These are phyloP conservation scores for Macheiramphus alcinus DNA, from an alignment of 2,113 vertebrate genomes.

Conservation along the genomic window DNA sequence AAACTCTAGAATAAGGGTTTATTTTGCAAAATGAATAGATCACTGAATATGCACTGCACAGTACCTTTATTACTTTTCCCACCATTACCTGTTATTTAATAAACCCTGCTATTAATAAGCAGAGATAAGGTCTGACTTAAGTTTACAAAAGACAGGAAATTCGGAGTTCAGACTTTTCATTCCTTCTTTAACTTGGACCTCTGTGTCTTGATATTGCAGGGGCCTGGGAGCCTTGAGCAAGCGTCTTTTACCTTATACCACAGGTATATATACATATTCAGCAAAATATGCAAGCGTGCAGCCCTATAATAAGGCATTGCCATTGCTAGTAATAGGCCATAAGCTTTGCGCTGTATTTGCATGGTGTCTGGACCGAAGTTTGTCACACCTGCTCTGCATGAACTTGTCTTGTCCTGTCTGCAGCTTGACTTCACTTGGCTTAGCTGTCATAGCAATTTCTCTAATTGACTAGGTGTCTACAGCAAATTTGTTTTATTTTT, in stretches of 20 bases:
- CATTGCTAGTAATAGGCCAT: not conserved
- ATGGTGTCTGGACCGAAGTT: not conserved
- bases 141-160: not conserved
- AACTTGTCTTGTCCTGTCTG: not conserved
- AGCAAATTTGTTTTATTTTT: not conserved
- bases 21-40: not conserved
- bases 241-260: not conserved
- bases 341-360: not conserved
- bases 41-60: not conserved
- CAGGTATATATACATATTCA: not conserved
- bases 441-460: not conserved
- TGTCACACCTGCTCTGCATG: not conserved
- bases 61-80: not conserved
- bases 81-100: not conserved
- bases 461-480: not conserved
- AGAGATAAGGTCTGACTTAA: slow-evolving; percentile 1
- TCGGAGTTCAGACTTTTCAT: not conserved
- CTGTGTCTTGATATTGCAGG: not conserved
- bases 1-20: not conserved
- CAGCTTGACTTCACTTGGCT: not conserved
- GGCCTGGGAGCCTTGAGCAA: not conserved
- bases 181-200: not conserved
- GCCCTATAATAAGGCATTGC: not conserved
- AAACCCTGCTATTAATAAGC: not conserved
- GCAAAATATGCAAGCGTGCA: not conserved